Base-by-base conservation (phyloP, 1,140 invertebrate species). In the Pinna nobilis region DNA sequence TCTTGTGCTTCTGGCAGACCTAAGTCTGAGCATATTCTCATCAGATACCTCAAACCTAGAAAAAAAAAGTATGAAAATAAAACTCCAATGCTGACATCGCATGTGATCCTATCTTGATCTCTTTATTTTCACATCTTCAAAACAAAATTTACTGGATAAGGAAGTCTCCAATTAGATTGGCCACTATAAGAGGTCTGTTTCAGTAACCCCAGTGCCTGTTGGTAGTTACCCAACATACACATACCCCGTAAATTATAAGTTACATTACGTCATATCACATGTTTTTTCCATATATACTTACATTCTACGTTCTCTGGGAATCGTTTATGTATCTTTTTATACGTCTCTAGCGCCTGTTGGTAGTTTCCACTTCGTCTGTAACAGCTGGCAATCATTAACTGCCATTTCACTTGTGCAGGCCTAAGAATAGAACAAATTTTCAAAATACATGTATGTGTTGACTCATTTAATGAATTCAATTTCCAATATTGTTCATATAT, bases 241-340 rank as follows among this genome's bases (percentile, higher is more conserved):
- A n/a, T n/a, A n/a, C n/a, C n/a, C n/a, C n/a, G n/a, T n/a, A n/a
- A n/a, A n/a, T n/a, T n/a, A n/a, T n/a, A n/a, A n/a, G n/a, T n/a
- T n/a, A n/a, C n/a, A 18, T 51, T 20, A 18, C n/a, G n/a, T 51
- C 9, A 51, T 20, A 51, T 25, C 9, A 20, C 23, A 15, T 25
- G 1, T 4, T n/a, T 51, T 51, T 28, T 0, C n/a, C 11, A 20
- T 0, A 1, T 11, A 13, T 23, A 81, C 89, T 89, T 87, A 92
- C 95, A 96, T 82, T 96, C 95, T 2, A 94, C 91, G 88, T 96
- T 96, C 30, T 96, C 94, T 0, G 95, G 95, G 87, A 96, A 96
- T 74, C 92, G 91, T 50, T 90, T 90, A 80, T 95, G 92, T 68
- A 96, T 94, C 72, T 84, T 92, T 88, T 95, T 94, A 86, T 96